A percentile compares a stretch with the other conserved stretches of the same genome.
These are phyloP conservation scores for Drosophila mimica DNA, from an alignment of 2,888 invertebrate genomes.

Conservation along the genomic window DNA sequence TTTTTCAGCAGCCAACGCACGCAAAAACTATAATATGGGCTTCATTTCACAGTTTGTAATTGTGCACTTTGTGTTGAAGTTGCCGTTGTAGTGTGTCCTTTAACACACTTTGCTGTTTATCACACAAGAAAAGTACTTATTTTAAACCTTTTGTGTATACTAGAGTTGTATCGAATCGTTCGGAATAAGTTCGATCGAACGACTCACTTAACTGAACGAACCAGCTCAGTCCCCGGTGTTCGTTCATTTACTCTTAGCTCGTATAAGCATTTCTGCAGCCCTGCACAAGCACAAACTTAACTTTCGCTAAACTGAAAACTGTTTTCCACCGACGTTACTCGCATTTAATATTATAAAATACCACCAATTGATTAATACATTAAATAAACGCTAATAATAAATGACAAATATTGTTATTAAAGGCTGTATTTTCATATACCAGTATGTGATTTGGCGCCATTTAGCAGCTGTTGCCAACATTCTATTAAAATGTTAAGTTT, in stretches of 20 bases:
- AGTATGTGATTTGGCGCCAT: not conserved
- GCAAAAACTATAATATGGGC: slow-evolving; percentile 63
- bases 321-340: not conserved
- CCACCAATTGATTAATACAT: not conserved
- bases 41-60: slow-evolving; percentile 52
- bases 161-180: slow-evolving; percentile 57
- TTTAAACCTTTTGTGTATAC: slow-evolving; percentile 78
- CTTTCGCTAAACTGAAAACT: not conserved
- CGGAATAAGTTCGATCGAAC: slow-evolving; percentile 45
- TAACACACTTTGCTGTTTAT: slow-evolving; percentile 53
- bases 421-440: not conserved
- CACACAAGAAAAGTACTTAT: slow-evolving; percentile 69
- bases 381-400: not conserved
- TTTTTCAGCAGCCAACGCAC: slow-evolving; percentile 68
- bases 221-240: not conserved
- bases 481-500: not conserved
- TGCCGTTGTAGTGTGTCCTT: slow-evolving; percentile 44
- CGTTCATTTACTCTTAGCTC: slow-evolving; percentile 6
- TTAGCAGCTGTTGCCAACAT: slow-evolving; percentile 17
- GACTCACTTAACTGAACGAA: slow-evolving; percentile 24
- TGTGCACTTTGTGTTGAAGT: slow-evolving; percentile 41
- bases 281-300: slow-evolving; percentile 6
- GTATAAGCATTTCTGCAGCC: slow-evolving; percentile 5
- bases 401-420: not conserved
- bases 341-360: not conserved